A percentile compares a stretch with the other conserved stretches of the same genome.
Evolutionary conservation across 2,797 vertebrate species (phyloP).

Genomic region (Gorsachius magnificus): DNA sequence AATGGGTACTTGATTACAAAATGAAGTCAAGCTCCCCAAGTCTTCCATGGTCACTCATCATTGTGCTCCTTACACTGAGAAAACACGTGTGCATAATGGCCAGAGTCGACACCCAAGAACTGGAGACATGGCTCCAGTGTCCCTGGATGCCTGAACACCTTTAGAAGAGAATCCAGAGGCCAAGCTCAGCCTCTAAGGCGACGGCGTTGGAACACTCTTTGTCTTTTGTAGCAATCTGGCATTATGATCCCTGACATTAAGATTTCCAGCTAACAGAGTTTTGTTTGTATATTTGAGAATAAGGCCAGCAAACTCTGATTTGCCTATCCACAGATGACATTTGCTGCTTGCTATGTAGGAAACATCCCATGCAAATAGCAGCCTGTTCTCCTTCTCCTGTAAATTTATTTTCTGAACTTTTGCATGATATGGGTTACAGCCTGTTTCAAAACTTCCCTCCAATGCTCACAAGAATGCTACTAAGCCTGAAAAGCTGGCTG

Average conservation of each 20-base stretch:
- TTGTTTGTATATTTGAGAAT: not conserved
- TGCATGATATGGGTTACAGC: not conserved
- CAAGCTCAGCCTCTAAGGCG: not conserved
- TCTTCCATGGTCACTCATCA: fast-evolving
- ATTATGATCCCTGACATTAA: not conserved
- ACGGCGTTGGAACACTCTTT: too few species aligned
- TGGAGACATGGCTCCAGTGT: not conserved
- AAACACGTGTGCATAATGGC: not conserved
- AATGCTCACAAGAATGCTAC: not conserved
- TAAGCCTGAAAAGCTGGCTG: not conserved
- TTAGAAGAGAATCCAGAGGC: not conserved
- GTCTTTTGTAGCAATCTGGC: not conserved
- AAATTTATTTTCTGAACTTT: not conserved
- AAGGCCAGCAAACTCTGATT: too few species aligned
- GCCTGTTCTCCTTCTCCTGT: not conserved
- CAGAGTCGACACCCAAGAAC: fast-evolving
- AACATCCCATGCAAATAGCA: not conserved
- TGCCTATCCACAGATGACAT: not conserved
- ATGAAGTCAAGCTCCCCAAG: not conserved
- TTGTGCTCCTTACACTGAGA: not conserved
- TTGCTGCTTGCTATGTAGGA: not conserved
- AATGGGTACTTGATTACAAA: not conserved
- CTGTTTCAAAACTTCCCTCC: not conserved
- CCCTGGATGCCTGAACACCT: not conserved
- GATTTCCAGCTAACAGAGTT: not conserved